A percentile compares a stretch with the other conserved stretches of the same genome.
phyloP scores from a whole-genome alignment of 2,113 vertebrate species.

The Nesospiza acunhae region DNA sequence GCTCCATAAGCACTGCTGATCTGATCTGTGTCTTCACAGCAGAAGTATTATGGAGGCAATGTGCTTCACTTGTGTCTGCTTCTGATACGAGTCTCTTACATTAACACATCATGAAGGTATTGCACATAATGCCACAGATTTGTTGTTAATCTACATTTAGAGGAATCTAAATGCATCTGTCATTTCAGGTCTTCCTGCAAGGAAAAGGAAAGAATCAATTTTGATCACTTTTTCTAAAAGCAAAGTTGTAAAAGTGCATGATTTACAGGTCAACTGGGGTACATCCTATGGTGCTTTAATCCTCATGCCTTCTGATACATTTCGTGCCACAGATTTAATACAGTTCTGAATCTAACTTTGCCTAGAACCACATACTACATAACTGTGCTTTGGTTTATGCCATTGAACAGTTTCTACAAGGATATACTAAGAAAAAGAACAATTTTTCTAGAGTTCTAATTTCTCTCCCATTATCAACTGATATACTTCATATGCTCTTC shows the following conservation, averaged over 20 bases:
- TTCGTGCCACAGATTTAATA: neutral
- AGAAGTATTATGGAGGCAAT: neutral
- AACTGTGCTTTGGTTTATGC: neutral
- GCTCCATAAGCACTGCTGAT: neutral
- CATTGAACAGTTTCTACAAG: neutral
- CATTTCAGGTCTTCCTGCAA: neutral
- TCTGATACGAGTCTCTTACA: neutral
- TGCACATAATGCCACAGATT: neutral
- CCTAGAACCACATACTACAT: neutral
- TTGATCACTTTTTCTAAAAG: neutral
- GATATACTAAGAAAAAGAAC: neutral
- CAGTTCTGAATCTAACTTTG: neutral
- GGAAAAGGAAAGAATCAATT: neutral
- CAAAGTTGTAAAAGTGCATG: neutral
- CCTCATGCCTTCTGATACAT: neutral
- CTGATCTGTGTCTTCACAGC: neutral
- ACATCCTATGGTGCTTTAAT: neutral
- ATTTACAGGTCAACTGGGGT: neutral
- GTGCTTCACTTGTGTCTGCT: neutral
- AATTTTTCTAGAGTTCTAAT: neutral
- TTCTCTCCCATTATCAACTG: neutral
- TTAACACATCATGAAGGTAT: neutral
- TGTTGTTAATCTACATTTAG: neutral
- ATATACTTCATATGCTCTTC: neutral
- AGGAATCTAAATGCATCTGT: neutral